These are phyloP conservation scores for Gambusia holbrooki DNA, from an alignment of 2,113 vertebrate genomes.

Conservation along the genomic window DNA sequence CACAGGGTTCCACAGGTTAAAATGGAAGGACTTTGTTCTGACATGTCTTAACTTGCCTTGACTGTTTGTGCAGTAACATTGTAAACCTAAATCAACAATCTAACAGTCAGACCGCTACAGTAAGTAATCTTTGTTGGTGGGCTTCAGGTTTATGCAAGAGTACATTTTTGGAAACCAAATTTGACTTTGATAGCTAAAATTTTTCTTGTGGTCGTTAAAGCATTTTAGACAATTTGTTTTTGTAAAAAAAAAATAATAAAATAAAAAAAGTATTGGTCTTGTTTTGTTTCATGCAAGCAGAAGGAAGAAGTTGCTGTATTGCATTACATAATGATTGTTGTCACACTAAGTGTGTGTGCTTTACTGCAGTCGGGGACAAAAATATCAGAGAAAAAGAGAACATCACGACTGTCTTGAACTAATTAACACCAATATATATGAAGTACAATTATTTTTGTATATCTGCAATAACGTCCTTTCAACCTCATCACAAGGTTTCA, in stretches of 20 bases:
- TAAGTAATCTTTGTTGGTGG: slow-evolving; percentile 18
- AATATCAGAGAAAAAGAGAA: too few species aligned
- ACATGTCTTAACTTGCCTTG: slow-evolving; percentile 57
- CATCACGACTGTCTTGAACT: too few species aligned
- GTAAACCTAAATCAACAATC: background rate
- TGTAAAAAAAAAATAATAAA: background rate
- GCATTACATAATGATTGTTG: background rate
- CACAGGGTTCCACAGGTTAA: slow-evolving; percentile 27
- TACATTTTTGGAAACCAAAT: background rate
- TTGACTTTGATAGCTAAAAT: background rate
- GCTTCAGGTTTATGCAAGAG: background rate
- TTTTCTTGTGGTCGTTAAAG: background rate
- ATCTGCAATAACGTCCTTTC: too few species aligned
- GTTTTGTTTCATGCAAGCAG: background rate
- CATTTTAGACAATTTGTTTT: background rate
- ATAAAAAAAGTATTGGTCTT: background rate
- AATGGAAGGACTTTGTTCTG: slow-evolving; percentile 30
- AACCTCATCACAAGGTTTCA: too few species aligned
- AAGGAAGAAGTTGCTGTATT: background rate
- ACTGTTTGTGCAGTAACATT: slow-evolving; percentile 18
- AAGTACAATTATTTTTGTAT: too few species aligned
- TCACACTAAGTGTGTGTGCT: background rate
- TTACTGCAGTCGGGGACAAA: too few species aligned
- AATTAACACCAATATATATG: too few species aligned
- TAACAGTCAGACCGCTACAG: background rate